A percentile compares a stretch with the other conserved stretches of the same genome.
These are phyloP conservation scores for Aricia agestis DNA, from an alignment of 1,140 invertebrate species.

Conservation along the genomic window DNA sequence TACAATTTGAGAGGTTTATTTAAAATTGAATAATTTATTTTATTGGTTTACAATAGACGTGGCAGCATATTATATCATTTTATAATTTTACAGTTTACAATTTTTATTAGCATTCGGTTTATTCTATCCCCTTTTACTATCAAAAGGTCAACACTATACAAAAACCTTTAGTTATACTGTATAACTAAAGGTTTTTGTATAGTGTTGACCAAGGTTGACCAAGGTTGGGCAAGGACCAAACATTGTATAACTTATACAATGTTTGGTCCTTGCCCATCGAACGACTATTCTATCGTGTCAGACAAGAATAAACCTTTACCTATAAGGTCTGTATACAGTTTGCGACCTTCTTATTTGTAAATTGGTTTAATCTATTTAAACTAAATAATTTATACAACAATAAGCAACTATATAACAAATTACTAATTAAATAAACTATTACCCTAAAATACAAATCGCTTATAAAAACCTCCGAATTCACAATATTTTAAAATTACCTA, in stretches of 20 bases:
- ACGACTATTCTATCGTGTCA: no score
- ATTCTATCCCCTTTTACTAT: no score
- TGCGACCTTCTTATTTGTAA: no score
- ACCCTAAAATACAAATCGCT: background rate
- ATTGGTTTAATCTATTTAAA: background rate
- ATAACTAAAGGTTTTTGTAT: no score
- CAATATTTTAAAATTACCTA: background rate
- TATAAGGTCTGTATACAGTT: no score
- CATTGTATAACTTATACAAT: no score
- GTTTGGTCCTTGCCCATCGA: no score
- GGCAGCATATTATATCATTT: background rate
- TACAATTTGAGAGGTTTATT: background rate
- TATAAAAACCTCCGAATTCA: background rate
- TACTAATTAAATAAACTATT: background rate
- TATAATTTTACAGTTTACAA: background rate
- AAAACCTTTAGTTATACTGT: no score
- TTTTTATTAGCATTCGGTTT: background rate
- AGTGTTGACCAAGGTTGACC: no score
- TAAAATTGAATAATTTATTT: background rate
- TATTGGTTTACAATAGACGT: background rate
- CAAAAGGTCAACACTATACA: no score
- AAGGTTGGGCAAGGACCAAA: no score
- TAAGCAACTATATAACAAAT: slow-evolving; percentile 16
- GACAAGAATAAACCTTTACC: no score
- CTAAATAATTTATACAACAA: slow-evolving; percentile 4